Conservation (phyloP, 92 coral and sea anemone species). For the Epizoanthus fatuus region DNA sequence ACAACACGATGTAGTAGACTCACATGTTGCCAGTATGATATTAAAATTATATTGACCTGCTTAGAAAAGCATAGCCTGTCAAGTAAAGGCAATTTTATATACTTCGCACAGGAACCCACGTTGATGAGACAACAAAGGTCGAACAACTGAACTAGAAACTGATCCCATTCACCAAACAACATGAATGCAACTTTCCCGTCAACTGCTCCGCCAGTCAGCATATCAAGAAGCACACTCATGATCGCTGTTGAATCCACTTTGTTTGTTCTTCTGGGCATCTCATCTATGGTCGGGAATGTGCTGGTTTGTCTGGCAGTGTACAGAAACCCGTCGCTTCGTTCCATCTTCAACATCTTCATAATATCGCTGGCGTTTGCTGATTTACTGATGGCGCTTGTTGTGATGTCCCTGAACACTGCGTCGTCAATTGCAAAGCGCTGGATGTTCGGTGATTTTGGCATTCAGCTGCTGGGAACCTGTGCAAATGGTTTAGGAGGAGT, state of each 20-base stretch:
- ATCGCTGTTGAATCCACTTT: conserved; percentile 6
- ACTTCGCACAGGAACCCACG: too few relatives aligned
- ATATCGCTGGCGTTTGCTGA: conserved; percentile 27
- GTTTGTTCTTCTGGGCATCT: neutral
- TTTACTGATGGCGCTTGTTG: conserved; percentile 1
- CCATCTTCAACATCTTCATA: conserved; percentile 14
- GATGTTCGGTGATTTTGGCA: conserved; percentile 6
- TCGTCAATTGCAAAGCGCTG: conserved; percentile 29
- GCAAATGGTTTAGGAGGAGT: conserved; percentile 26
- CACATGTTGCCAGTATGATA: too few relatives aligned
- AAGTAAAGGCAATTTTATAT: too few relatives aligned
- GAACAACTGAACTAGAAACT: too few relatives aligned
- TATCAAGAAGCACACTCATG: conserved; percentile 4
- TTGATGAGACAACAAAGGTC: too few relatives aligned
- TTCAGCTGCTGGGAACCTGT: conserved; percentile 15
- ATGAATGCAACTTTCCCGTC: too few relatives aligned
- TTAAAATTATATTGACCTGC: too few relatives aligned
- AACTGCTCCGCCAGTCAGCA: neutral
- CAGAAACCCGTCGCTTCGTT: conserved; percentile 16
- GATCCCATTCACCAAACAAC: too few relatives aligned
- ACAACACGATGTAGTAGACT: too few relatives aligned
- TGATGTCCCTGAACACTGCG: conserved; percentile 9
- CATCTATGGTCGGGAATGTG: neutral
- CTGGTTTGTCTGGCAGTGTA: conserved; percentile 35
- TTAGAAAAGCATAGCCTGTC: too few relatives aligned